These are phyloP conservation scores for Oreotragus oreotragus DNA, from an alignment of 2,113 vertebrate genomes.

Conservation along the genomic window DNA sequence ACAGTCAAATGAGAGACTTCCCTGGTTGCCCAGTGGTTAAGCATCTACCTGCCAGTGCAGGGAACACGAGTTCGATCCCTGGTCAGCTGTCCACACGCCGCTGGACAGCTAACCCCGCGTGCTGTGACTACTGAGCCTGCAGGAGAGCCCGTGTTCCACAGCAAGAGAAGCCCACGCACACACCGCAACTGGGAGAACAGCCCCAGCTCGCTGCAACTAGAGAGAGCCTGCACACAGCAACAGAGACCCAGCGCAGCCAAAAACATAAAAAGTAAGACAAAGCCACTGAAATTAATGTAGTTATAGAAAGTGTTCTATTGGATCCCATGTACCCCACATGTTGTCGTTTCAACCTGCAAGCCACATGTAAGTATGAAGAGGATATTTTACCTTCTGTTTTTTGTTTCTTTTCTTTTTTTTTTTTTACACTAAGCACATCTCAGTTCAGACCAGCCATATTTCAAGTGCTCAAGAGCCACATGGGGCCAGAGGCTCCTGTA, in stretches of 20 bases:
- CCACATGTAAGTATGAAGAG: background rate
- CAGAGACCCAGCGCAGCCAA: background rate
- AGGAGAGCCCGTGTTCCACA: fast-evolving
- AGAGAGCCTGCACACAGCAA: background rate
- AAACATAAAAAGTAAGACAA: background rate
- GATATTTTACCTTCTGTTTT: background rate
- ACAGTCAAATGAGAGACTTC: background rate
- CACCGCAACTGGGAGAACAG: fast-evolving
- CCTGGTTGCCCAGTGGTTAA: background rate
- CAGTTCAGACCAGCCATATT: background rate
- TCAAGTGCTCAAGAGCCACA: background rate
- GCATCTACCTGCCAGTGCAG: background rate
- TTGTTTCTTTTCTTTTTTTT: background rate
- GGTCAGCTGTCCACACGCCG: fast-evolving
- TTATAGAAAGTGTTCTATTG: background rate
- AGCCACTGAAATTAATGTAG: background rate
- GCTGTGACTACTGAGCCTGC: background rate
- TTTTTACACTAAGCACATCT: background rate
- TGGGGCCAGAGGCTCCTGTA: background rate
- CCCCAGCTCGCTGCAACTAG: background rate
- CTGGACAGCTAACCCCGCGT: background rate
- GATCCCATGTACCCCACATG: background rate
- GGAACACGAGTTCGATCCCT: background rate
- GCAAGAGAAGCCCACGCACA: fast-evolving
- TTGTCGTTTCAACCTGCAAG: background rate